Evolutionary conservation across 1,140 invertebrate genomes (phyloP).

Genomic region (Apis dorsata): DNA sequence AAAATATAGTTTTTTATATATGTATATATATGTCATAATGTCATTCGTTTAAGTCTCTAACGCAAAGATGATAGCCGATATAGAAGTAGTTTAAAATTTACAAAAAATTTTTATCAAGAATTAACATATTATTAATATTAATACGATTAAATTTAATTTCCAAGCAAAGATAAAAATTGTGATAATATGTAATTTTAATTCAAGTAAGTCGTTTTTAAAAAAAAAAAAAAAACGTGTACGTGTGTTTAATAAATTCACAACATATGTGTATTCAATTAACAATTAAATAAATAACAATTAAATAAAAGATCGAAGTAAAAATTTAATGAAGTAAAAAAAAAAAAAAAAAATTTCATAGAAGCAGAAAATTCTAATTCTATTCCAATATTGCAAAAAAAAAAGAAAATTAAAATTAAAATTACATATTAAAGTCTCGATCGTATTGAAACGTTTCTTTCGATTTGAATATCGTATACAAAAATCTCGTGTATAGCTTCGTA

Average conservation of each 20-base stretch:
- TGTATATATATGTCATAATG: too few relatives aligned
- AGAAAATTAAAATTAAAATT: background rate
- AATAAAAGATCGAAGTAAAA: background rate
- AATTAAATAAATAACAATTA: too few relatives aligned
- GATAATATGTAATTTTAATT: conserved; percentile 5
- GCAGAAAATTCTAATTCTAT: background rate
- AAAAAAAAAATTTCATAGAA: background rate
- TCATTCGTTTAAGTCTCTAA: too few relatives aligned
- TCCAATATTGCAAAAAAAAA: too few relatives aligned
- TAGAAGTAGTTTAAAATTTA: background rate
- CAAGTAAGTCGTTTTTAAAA: background rate
- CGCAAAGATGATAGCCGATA: too few relatives aligned
- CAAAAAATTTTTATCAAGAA: background rate
- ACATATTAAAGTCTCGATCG: background rate
- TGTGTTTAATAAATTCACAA: too few relatives aligned
- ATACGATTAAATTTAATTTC: background rate
- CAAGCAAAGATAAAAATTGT: background rate
- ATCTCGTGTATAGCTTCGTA: background rate
- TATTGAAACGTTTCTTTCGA: background rate
- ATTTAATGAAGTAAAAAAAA: background rate
- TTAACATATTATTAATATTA: background rate
- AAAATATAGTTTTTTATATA: too few relatives aligned
- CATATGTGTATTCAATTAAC: too few relatives aligned
- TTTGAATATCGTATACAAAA: conserved; percentile 43
- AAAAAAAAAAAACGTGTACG: background rate